Conservation (phyloP, 2,888 invertebrate genomes). For the Bugula neritina region DNA sequence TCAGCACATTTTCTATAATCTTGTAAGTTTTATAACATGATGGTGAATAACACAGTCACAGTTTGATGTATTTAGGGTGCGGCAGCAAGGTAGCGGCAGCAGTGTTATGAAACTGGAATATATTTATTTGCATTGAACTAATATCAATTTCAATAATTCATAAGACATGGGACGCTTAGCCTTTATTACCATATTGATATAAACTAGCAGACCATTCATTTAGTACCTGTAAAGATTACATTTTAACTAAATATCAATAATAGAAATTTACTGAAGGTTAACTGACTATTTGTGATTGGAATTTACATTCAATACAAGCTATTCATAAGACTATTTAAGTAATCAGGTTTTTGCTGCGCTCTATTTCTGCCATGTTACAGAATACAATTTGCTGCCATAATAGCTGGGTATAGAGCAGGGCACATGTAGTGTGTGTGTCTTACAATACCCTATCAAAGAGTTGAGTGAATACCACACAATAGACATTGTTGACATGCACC, state of each 20-base stretch:
- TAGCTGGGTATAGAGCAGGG: too few species aligned
- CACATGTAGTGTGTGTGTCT: too few species aligned
- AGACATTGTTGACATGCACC: slow-evolving; percentile 20
- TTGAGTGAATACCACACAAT: neutral
- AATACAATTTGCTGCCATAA: too few species aligned
- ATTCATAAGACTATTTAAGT: neutral
- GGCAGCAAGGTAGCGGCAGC: neutral
- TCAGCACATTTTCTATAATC: too few species aligned
- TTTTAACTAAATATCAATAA: neutral
- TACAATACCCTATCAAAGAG: neutral
- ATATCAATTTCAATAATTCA: neutral
- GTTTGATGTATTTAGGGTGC: too few species aligned
- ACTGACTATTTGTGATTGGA: neutral
- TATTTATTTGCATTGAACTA: neutral
- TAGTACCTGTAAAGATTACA: neutral
- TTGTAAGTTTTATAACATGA: too few species aligned
- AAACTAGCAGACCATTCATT: neutral
- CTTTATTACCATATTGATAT: neutral
- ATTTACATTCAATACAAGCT: slow-evolving; percentile 7
- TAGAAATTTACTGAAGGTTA: neutral
- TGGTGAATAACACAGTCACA: too few species aligned
- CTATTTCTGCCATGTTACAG: too few species aligned
- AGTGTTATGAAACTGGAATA: neutral
- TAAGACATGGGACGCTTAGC: neutral
- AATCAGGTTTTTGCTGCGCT: neutral